phyloP scores from a whole-genome alignment of 2,888 invertebrate species.

The Platycheirus albimanus region DNA sequence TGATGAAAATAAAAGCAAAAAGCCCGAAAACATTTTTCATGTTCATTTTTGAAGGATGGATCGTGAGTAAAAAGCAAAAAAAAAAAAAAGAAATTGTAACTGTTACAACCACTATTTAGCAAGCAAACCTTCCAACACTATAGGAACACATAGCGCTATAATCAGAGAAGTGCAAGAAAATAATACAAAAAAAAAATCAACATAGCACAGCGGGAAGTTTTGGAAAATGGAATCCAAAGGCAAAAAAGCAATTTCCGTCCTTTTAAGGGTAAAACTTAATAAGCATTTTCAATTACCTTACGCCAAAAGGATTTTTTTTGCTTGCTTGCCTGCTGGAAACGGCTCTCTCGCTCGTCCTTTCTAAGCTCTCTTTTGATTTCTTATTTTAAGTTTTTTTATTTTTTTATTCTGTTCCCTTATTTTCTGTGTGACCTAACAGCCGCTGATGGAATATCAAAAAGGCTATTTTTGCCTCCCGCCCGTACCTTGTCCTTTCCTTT shows the following conservation, averaged over 20 bases:
- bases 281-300: slow-evolving; percentile 75
- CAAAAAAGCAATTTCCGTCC: slow-evolving; percentile 75
- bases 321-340: neutral
- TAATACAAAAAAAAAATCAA: slow-evolving; percentile 10
- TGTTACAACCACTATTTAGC: slow-evolving; percentile 14
- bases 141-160: slow-evolving; percentile 5
- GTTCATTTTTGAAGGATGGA: slow-evolving; percentile 57
- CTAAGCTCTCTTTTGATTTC: slow-evolving; percentile 53
- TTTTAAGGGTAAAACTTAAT: slow-evolving; percentile 75
- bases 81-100: slow-evolving; percentile 12
- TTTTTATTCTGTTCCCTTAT: slow-evolving; percentile 27
- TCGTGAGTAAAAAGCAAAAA: slow-evolving; percentile 33
- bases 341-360: slow-evolving; percentile 25
- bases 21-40: slow-evolving; percentile 63
- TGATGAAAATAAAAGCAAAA: slow-evolving; percentile 59
- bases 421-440: slow-evolving; percentile 68
- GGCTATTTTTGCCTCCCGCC: slow-evolving; percentile 37
- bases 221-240: slow-evolving; percentile 71
- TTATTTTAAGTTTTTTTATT: slow-evolving; percentile 3
- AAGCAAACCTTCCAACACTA: slow-evolving; percentile 19
- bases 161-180: slow-evolving; percentile 52
- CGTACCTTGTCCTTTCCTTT: neutral
- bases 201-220: slow-evolving; percentile 32
- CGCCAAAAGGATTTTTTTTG: slow-evolving; percentile 64
- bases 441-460: slow-evolving; percentile 59